These are phyloP conservation scores for Trachythela sp. DNA, from an alignment of 64 coral and sea anemone species.

Conservation along the genomic window DNA sequence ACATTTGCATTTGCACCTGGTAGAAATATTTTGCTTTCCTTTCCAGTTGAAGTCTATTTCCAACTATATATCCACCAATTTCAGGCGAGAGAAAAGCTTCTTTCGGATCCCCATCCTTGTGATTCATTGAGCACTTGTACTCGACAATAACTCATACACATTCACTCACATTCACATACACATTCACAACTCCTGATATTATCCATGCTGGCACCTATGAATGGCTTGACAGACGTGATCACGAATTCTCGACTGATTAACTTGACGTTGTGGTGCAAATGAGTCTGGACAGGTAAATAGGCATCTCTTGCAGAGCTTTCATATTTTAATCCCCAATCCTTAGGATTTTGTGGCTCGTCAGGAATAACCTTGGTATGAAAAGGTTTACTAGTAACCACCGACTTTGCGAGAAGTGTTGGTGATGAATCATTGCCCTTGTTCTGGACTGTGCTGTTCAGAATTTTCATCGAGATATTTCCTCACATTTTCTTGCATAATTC, in stretches of 20 bases:
- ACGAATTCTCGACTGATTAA: not conserved
- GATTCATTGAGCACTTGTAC: slow-evolving; percentile 3
- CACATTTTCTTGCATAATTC: slow-evolving; percentile 1
- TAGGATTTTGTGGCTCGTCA: slow-evolving; percentile 23
- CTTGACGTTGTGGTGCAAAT: slow-evolving; percentile 5
- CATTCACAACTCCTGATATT: slow-evolving; percentile 22
- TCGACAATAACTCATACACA: not conserved
- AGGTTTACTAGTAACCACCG: slow-evolving; percentile 11
- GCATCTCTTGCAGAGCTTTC: not conserved
- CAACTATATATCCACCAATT: slow-evolving; percentile 20
- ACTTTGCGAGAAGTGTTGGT: slow-evolving; percentile 24
- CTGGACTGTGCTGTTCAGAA: not conserved
- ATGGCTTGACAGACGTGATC: not conserved
- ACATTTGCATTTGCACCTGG: slow-evolving; percentile 21
- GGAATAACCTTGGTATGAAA: not conserved
- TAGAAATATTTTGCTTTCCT: slow-evolving; percentile 15
- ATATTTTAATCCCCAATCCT: slow-evolving; percentile 15
- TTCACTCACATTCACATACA: not conserved
- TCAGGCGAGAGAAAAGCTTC: not conserved
- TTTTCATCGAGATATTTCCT: not conserved
- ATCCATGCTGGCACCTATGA: not conserved
- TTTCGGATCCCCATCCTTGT: slow-evolving; percentile 5
- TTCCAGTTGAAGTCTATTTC: slow-evolving; percentile 8
- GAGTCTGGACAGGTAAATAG: not conserved
- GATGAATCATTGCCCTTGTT: not conserved